These are phyloP conservation scores for Austrofundulus limnaeus DNA, from an alignment of 2,113 vertebrate genomes.

Conservation along the genomic window DNA sequence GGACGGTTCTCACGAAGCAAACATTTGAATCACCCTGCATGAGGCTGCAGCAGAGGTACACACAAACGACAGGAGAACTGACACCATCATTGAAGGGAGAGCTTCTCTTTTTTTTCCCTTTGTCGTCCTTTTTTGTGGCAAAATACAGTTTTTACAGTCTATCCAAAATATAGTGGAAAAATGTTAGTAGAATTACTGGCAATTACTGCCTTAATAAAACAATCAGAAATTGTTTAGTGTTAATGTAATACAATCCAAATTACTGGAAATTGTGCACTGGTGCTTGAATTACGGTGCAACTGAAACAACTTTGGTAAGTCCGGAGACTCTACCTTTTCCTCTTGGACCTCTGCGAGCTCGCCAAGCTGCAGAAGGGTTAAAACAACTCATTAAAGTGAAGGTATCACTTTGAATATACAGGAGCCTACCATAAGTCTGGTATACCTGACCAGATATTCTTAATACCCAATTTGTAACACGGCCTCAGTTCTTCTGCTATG, in stretches of 20 bases:
- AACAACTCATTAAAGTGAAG: slow-evolving; percentile 44
- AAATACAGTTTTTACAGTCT: not conserved
- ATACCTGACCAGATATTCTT: slow-evolving; percentile 22
- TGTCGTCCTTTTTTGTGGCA: not conserved
- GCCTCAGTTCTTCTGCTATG: slow-evolving; percentile 73
- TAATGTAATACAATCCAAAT: slow-evolving; percentile 61
- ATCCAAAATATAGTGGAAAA: slow-evolving; percentile 17
- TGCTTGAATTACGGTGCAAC: slow-evolving; percentile 19
- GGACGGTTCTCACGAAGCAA: slow-evolving; percentile 74
- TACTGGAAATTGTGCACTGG: slow-evolving; percentile 60
- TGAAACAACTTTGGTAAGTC: slow-evolving; percentile 28
- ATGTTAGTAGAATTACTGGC: slow-evolving; percentile 71
- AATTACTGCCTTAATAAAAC: slow-evolving; percentile 71
- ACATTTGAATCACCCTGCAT: slow-evolving; percentile 60
- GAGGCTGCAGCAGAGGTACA: slow-evolving; percentile 70
- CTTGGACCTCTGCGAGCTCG: slow-evolving; percentile 62
- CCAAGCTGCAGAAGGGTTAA: slow-evolving; percentile 69
- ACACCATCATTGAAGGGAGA: slow-evolving; percentile 39
- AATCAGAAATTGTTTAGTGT: slow-evolving; percentile 44
- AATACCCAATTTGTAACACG: slow-evolving; percentile 23
- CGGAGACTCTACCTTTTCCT: slow-evolving; percentile 75
- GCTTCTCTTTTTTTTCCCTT: not conserved
- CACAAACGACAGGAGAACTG: slow-evolving; percentile 68
- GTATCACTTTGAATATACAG: slow-evolving; percentile 8
- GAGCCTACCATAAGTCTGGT: slow-evolving; percentile 3